These are phyloP conservation scores for Drosophila colorata DNA, from an alignment of 2,888 invertebrate genomes.

Conservation along the genomic window DNA sequence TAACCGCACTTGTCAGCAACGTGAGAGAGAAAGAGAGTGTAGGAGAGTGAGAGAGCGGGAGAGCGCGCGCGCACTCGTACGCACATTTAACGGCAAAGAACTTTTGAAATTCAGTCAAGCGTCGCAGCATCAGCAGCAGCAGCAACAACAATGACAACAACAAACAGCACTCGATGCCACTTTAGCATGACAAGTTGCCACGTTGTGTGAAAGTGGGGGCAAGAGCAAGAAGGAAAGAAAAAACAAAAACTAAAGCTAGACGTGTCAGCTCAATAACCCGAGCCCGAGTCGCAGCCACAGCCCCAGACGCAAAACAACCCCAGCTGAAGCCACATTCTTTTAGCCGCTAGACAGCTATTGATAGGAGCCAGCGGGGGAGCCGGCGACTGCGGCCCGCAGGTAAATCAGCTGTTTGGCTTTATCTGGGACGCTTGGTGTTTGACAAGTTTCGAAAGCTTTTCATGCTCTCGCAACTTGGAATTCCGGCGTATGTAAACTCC, in stretches of 20 bases:
- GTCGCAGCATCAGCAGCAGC: constrained; percentile 41
- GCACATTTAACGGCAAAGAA: constrained; percentile 73
- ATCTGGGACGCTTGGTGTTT: constrained; percentile 22
- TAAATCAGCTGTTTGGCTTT: constrained; percentile 42
- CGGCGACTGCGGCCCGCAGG: constrained; percentile 14
- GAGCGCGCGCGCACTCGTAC: constrained; percentile 1
- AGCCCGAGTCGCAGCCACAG: background rate
- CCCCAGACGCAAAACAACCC: background rate
- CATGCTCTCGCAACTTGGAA: constrained; percentile 11
- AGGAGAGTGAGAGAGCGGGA: background rate
- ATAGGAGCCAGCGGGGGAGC: too few relatives aligned
- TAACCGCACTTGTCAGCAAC: constrained; percentile 65
- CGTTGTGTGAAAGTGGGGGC: constrained; percentile 50
- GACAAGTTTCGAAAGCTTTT: constrained; percentile 43
- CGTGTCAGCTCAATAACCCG: constrained; percentile 27
- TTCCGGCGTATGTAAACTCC: background rate
- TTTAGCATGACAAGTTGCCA: constrained; percentile 64
- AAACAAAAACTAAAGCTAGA: constrained; percentile 7
- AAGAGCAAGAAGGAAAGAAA: background rate
- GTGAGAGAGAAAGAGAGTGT: constrained; percentile 14
- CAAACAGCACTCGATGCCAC: constrained; percentile 38
- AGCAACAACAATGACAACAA: constrained; percentile 23
- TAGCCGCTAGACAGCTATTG: background rate
- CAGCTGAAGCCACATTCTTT: background rate
- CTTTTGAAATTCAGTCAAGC: constrained; percentile 74